Percentiles rank a stretch among this genome's conserved stretches.
Evolutionary conservation across 2,113 vertebrate species (phyloP).

Genomic region (Gopherus evgoodei): DNA sequence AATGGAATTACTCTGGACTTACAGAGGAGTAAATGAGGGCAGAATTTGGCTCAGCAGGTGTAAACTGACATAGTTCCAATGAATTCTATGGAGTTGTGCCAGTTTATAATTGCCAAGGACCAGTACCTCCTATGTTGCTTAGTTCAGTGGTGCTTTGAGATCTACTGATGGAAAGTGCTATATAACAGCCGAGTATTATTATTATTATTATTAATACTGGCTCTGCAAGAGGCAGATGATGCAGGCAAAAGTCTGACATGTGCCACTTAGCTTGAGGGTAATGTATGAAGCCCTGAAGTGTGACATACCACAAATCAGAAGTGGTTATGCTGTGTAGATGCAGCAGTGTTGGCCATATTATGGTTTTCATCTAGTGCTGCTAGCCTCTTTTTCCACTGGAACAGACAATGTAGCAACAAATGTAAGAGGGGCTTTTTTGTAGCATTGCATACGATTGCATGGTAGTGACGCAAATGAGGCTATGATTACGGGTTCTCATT

Average conservation of each 20-base stretch:
- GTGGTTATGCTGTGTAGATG: not conserved
- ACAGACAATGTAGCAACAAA: not conserved
- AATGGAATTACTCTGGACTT: not conserved
- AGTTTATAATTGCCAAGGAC: not conserved
- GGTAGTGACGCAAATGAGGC: not conserved
- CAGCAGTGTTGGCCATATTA: not conserved
- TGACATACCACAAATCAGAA: not conserved
- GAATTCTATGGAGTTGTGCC: not conserved
- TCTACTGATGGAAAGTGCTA: not conserved
- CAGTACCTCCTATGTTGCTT: not conserved
- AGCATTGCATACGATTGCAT: not conserved
- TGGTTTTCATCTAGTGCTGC: not conserved
- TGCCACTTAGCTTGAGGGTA: not conserved
- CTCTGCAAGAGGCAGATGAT: not conserved
- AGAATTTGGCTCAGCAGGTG: not conserved
- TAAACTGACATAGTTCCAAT: not conserved
- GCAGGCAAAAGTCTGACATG: not conserved
- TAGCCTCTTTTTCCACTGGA: not conserved
- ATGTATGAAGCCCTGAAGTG: not conserved
- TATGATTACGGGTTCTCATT: not conserved
- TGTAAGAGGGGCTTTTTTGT: not conserved
- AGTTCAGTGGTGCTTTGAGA: not conserved
- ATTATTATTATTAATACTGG: not conserved
- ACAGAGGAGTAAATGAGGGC: not conserved
- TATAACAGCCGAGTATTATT: not conserved